Evolutionary conservation across 92 coral and sea anemone species (phyloP), one percentile per base, ranked within the genome.

Genomic region (Palythoa grandiflora): DNA sequence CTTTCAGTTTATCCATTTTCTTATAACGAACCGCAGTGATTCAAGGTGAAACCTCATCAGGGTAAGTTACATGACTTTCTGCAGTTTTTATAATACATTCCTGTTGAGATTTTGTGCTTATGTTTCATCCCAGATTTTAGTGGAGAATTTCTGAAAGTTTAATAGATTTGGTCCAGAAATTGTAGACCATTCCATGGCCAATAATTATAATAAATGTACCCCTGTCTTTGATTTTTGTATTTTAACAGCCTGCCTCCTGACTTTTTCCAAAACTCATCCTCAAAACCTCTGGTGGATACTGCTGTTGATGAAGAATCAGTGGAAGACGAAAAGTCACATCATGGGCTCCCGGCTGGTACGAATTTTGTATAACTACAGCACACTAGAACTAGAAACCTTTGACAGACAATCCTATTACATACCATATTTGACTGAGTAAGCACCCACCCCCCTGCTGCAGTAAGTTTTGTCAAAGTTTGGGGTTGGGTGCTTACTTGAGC

Each of bases 331-430:
- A 84, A 71, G 38, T 65, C 88, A 38, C 54, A 16, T n/a, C 54
- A 61, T n/a, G 88, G 86, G 75, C 90, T 96, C 63, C 98, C 98
- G 54, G 83, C 94, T 83, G 98, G 96, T 93, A 78, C 37, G n/a
- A 19, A 39, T 8, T 55, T 12, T n/a, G 8, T 37, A 50, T 19
- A 2, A 57, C 28, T 28, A 28, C 28, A 28, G 28, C 28, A 57
- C 63, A 16, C 11, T 55, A 12, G 0, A 8, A 57, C 9, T 12
- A 57, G 12, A 57, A 12, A 9, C 3, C 9, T 9, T 0, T 5
- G 3, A 57, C n/a, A 57, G 63, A 4, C 6, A 44, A 44, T 8
- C 50, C 50, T 8, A 44, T 28, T 28, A 28, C 28, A 28, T 28
- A 28, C 28, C 28, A 28, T 28, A 28, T 0, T 28, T 28, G 28